Evolutionary conservation across 2,888 invertebrate species (phyloP), one percentile per base, ranked within the genome.

Genomic region (Mesochorus sp.): DNA sequence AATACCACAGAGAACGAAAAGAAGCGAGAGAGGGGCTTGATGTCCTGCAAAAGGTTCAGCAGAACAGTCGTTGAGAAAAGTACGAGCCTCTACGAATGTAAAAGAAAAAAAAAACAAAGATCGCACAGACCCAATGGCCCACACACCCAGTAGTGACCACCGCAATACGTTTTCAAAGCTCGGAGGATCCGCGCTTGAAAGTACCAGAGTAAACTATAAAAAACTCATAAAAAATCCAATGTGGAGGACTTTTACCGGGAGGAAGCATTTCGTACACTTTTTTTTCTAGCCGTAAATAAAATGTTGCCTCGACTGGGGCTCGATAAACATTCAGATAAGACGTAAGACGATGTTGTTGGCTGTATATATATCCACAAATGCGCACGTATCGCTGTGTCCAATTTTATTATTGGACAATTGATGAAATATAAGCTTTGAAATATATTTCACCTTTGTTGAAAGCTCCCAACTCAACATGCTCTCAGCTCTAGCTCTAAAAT

Each of bases 221-320:
- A 49, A 49, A 19, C 24, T 49, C 49, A 24, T 49, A 49, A 49
- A 49, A 49, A 42, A 24, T 4, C 49, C 19, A 6, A 49, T 6
- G 49, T n/a, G 6, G 26, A 12, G 26, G 26, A 49, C n/a, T 26
- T 26, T 26, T 49, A 49, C 26, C 5, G 26, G 12, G 24, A 19
- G 42, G 14, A 49, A n/a, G 26, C 49, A 49, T 12, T 26, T 49
- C 8, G 49, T 26, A 49, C n/a, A 49, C 49, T 49, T 49, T 49
- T 26, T 26, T n/a, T n/a, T n/a, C 26, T 1, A 49, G 26, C 24
- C 49, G 49, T 49, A 49, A 49, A 49, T 49, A 49, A 49, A 49
- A 49, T 6, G 8, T 42, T 1, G 3, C 26, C 49, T n/a, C n/a
- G 49, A 49, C n/a, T n/a, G n/a, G 49, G 26, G 24, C 26, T 12